Conservation (phyloP, 2,797 vertebrate genomes). For the Etheostoma perlongum region DNA sequence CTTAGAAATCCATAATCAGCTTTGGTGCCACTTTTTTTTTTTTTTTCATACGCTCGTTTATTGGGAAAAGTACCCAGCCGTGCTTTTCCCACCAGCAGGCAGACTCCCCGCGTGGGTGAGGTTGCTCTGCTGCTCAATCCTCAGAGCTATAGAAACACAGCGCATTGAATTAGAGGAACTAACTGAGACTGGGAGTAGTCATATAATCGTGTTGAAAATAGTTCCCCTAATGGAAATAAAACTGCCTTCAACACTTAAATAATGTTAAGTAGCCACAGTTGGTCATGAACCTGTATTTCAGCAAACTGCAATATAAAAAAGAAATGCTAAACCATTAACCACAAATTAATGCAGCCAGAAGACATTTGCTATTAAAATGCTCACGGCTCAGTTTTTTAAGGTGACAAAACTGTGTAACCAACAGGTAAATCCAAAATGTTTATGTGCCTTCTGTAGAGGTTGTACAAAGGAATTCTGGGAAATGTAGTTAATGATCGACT, state of each 20-base stretch:
- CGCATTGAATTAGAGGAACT: slow-evolving; percentile 30
- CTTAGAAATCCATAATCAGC: slow-evolving; percentile 73
- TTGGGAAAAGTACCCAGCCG: slow-evolving; percentile 57
- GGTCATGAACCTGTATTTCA: slow-evolving; percentile 4
- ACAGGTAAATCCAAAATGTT: not conserved
- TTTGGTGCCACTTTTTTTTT: slow-evolving; percentile 60
- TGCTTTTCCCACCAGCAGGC: slow-evolving; percentile 63
- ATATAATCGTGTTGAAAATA: not conserved
- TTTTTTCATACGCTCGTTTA: slow-evolving; percentile 69
- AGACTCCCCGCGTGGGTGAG: slow-evolving; percentile 36
- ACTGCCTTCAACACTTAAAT: not conserved
- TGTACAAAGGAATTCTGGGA: not conserved
- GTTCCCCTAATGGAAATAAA: not conserved
- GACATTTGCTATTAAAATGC: not conserved
- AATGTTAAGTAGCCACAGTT: not conserved
- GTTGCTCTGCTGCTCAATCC: slow-evolving; percentile 33
- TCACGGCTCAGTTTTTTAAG: not conserved
- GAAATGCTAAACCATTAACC: not conserved
- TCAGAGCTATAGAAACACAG: slow-evolving; percentile 32
- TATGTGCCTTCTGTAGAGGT: not conserved
- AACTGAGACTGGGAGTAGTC: not conserved
- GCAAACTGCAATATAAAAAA: not conserved
- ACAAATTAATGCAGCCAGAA: not conserved
- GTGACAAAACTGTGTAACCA: not conserved
- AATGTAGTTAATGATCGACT: not conserved